Evolutionary conservation across 2,113 vertebrate genomes (phyloP), one percentile per base, ranked within the genome.

Genomic region (Saiga tatarica): DNA sequence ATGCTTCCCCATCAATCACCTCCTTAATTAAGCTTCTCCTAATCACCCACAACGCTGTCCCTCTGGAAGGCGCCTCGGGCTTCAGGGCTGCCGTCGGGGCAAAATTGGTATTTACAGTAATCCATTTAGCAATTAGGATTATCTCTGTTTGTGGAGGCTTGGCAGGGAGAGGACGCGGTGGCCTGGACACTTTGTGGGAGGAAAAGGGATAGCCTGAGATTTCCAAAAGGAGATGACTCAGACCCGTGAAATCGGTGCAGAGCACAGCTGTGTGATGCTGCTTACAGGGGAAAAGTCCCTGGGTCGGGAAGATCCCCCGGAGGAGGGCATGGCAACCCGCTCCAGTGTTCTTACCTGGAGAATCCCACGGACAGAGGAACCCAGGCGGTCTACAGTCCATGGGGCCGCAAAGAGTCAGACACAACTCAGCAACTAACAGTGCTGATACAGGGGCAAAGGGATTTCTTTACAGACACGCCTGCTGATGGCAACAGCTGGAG

Each of bases 371-470:
- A 71, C 67, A 6, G 19, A 71, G 67, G n/a, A 64, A 2, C 2
- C 19, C 67, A 6, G n/a, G n/a, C 0, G 5, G 19, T 21, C n/a
- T 71, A 71, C n/a, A 39, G 67, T 71, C 67, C 67, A 39, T 0
- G 5, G 19, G 2, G n/a, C 11, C 0, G 0, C n/a, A 71, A 10
- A n/a, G 19, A 71, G n/a, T 71, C 2, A 0, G n/a, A 71, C 67
- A 71, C 67, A 23, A 6, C n/a, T 2, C 8, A 39, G n/a, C 4
- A 0, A 39, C 67, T 5, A 12, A 23, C n/a, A 12, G 19, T 36
- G 21, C 19, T 71, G 6, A 36, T 23, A 6, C 67, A 11, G 67
- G 9, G 62, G 0, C 23, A 12, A 3, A 12, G 53, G 53, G 64
- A 26, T 4, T 7, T 50, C 3, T 21, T 6, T 28, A 53, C 30